Evolutionary conservation across 2,797 vertebrate species (phyloP).

Genomic region (Malurus splendens): DNA sequence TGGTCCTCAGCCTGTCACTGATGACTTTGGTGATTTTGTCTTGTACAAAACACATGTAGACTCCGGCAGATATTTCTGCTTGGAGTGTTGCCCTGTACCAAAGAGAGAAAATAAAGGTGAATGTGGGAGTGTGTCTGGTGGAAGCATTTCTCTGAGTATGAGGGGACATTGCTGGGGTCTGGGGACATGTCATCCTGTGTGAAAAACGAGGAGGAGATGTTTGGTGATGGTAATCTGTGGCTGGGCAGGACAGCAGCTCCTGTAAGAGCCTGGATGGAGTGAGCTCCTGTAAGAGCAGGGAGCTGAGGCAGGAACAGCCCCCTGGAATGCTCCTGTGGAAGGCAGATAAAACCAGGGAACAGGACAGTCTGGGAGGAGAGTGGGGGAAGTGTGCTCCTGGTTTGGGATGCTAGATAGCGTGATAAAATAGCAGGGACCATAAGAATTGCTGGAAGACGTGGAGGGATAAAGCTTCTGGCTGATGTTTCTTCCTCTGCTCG

Average conservation of each 20-base stretch:
- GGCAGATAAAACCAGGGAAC: neutral
- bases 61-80: neutral
- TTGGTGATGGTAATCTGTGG: rapidly evolving
- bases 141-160: neutral
- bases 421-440: neutral
- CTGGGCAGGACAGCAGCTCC: neutral
- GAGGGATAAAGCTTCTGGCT: neutral
- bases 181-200: rapidly evolving
- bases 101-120: neutral
- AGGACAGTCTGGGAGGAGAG: neutral
- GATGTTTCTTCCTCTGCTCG: neutral
- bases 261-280: neutral
- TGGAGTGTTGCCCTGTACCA: neutral
- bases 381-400: neutral
- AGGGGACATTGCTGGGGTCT: neutral
- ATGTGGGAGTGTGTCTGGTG: neutral
- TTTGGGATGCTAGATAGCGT: rapidly evolving
- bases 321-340: rapidly evolving
- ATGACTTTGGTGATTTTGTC: neutral
- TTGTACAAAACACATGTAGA: neutral
- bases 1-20: neutral
- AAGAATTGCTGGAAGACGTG: neutral
- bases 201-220: neutral
- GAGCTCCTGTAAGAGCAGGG: neutral
- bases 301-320: neutral